Conservation (phyloP, 2,888 invertebrate genomes). For the Parnassius mnemosyne region DNA sequence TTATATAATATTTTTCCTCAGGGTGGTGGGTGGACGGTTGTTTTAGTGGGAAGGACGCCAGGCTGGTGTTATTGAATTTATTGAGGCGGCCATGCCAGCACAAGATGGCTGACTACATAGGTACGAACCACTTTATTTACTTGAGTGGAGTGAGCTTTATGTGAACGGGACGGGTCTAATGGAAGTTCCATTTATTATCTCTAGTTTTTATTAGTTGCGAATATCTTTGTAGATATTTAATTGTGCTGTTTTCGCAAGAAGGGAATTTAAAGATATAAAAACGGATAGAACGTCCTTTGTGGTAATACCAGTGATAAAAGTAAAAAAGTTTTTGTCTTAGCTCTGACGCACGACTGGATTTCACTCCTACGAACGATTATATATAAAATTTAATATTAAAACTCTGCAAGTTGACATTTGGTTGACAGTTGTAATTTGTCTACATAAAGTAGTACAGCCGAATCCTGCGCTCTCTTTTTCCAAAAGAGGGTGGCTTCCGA, state of each 20-base stretch:
- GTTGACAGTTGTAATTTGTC: no score
- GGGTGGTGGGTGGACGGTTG: conserved; percentile 65
- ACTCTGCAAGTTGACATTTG: no score
- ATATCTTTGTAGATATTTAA: conserved; percentile 14
- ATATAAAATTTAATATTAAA: no score
- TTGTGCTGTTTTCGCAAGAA: conserved; percentile 1
- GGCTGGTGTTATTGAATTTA: conserved; percentile 67
- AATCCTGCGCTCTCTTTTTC: no score
- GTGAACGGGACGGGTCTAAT: conserved; percentile 7
- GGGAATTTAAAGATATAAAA: background rate
- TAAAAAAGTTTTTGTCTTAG: no score
- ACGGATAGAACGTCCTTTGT: background rate
- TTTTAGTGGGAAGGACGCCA: conserved; percentile 46
- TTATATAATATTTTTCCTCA: conserved; percentile 51
- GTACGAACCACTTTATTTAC: conserved; percentile 5
- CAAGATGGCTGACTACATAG: conserved; percentile 16
- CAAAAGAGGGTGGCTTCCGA: no score
- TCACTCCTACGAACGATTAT: no score
- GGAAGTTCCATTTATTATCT: background rate
- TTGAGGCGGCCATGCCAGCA: conserved; percentile 27
- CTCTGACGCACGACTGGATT: no score
- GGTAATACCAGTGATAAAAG: no score
- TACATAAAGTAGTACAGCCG: no score
- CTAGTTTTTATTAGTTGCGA: conserved; percentile 15
- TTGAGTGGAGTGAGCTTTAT: conserved; percentile 3